Percentiles rank a stretch among this genome's conserved stretches.
phyloP scores from a whole-genome alignment of 2,888 invertebrate species.

The Drosophila infuscata region DNA sequence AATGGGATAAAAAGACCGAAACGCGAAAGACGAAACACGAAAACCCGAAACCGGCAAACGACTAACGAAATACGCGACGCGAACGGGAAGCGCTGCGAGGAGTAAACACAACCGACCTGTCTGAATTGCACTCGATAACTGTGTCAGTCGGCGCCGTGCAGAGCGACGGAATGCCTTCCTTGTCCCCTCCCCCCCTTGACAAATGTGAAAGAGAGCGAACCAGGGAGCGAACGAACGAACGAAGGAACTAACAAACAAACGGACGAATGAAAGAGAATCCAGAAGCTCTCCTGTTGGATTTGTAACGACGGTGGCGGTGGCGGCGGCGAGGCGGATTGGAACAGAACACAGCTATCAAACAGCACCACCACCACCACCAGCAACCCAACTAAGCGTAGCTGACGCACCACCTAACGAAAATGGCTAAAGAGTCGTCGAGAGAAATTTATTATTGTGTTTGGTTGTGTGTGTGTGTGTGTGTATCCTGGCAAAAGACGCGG shows the following conservation, averaged over 20 bases:
- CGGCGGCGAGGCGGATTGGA: constrained; percentile 45
- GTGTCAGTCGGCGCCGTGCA: constrained; percentile 72
- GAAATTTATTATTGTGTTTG: constrained; percentile 12
- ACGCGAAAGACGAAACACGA: not conserved
- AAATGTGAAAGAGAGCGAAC: constrained; percentile 30
- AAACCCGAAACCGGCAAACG: constrained; percentile 35
- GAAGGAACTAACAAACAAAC: not conserved
- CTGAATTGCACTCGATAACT: constrained; percentile 84
- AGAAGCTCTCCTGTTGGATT: constrained; percentile 60
- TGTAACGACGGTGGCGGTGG: constrained; percentile 7
- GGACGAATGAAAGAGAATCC: constrained; percentile 33
- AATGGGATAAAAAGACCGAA: constrained; percentile 20
- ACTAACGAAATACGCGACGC: constrained; percentile 48
- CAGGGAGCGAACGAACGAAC: not conserved
- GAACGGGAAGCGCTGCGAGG: constrained; percentile 30
- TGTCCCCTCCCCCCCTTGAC: not conserved
- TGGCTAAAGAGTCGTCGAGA: constrained; percentile 16
- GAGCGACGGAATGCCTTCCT: constrained; percentile 63
- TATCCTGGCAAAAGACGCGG: constrained; percentile 43
- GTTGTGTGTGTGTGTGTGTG: constrained; percentile 5
- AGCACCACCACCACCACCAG: constrained; percentile 33
- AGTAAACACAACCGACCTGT: constrained; percentile 82
- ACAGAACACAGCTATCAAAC: constrained; percentile 36
- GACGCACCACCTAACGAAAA: constrained; percentile 17
- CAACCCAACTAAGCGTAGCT: constrained; percentile 3